Conservation (phyloP, 2,888 invertebrate genomes). For the Sphaerophoria taeniata region DNA sequence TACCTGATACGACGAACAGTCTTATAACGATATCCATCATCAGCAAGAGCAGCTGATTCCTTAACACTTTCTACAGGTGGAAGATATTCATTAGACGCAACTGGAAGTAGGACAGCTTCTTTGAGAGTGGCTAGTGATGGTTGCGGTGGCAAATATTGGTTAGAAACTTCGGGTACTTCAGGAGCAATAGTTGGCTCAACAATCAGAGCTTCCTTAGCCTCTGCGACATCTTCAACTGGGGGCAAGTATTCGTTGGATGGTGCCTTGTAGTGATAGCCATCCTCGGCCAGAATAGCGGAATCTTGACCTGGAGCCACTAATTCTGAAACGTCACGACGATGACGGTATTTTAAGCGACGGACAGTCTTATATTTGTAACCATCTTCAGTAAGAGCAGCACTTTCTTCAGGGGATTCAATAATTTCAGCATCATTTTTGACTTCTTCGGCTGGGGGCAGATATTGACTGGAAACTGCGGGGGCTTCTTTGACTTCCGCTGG, state of each 20-base stretch:
- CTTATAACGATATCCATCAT: constrained; percentile 64
- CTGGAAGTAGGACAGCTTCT: neutral
- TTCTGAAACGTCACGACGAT: constrained; percentile 50
- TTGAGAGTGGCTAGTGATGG: constrained; percentile 68
- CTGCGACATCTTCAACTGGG: constrained; percentile 53
- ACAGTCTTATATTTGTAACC: constrained; percentile 55
- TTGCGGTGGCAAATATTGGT: constrained; percentile 79
- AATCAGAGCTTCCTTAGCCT: constrained; percentile 42
- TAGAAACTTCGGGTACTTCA: constrained; percentile 44
- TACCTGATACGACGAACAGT: constrained; percentile 47
- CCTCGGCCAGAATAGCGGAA: constrained; percentile 72
- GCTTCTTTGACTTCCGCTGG: constrained; percentile 50
- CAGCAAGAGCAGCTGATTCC: constrained; percentile 70
- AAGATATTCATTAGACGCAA: constrained; percentile 68
- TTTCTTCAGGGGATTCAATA: constrained; percentile 70
- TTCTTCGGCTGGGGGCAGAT: constrained; percentile 55
- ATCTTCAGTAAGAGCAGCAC: constrained; percentile 69
- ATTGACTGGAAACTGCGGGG: constrained; percentile 76
- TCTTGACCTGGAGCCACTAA: constrained; percentile 32
- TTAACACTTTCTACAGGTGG: constrained; percentile 42
- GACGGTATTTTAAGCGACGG: constrained; percentile 48
- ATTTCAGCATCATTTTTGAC: constrained; percentile 48
- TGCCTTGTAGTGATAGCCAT: constrained; percentile 79
- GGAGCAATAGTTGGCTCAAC: constrained; percentile 25
- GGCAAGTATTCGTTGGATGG: constrained; percentile 76